phyloP scores from a whole-genome alignment of 1,140 invertebrate genomes.

The Contarinia nasturtii region DNA sequence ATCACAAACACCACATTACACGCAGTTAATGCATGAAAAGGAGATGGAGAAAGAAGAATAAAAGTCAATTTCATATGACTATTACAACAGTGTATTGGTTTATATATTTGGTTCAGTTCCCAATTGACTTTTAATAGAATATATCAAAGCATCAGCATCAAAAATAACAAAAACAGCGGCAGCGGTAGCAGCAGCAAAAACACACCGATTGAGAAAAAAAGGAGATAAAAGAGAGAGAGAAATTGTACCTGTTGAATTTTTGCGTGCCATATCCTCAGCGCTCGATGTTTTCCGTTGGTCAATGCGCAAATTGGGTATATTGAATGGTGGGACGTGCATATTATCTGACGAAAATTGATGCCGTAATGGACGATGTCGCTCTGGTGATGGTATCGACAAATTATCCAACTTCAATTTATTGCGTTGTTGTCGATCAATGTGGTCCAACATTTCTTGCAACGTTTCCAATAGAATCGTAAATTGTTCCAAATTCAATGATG shows the following conservation, averaged over 20 bases:
- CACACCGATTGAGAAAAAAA: too few species aligned
- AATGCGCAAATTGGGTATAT: slow-evolving; percentile 66
- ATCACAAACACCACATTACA: too few species aligned
- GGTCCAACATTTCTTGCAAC: slow-evolving; percentile 82
- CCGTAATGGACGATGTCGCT: slow-evolving; percentile 50
- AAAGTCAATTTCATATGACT: too few species aligned
- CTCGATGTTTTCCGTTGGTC: slow-evolving; percentile 72
- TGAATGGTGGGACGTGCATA: slow-evolving; percentile 64
- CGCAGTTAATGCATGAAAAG: too few species aligned
- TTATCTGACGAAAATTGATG: slow-evolving; percentile 76
- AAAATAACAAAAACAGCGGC: too few species aligned
- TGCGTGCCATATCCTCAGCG: slow-evolving; percentile 71
- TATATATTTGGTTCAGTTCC: too few species aligned
- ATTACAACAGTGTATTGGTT: too few species aligned
- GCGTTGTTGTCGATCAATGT: slow-evolving; percentile 72
- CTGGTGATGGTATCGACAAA: slow-evolving; percentile 50
- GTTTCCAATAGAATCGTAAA: slow-evolving; percentile 69
- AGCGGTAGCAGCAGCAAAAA: too few species aligned
- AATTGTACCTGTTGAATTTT: slow-evolving; percentile 49
- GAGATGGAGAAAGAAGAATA: too few species aligned
- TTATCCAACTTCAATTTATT: slow-evolving; percentile 70
- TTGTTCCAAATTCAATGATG: slow-evolving; percentile 74
- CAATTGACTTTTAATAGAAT: too few species aligned
- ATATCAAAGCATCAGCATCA: too few species aligned
- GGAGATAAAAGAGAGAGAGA: neutral